phyloP scores from a whole-genome alignment of 35 echinoderm and acorn worm species.

The Heliocidaris tuberculata region DNA sequence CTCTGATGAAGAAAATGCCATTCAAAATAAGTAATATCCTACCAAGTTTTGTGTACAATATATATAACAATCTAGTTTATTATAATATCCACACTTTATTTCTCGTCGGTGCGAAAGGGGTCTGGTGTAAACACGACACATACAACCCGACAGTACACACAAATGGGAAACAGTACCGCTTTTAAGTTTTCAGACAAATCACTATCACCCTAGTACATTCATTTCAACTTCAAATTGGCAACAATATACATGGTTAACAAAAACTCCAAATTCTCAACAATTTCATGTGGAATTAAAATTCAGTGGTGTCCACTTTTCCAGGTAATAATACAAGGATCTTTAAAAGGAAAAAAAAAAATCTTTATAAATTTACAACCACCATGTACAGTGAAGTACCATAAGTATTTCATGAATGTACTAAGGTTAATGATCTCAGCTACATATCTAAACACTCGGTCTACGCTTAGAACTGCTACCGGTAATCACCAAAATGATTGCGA shows the following conservation, averaged over 20 bases:
- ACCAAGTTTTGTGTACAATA: slow-evolving; percentile 26
- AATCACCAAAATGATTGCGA: neutral
- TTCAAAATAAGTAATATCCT: slow-evolving; percentile 28
- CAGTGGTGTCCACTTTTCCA: neutral
- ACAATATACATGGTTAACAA: neutral
- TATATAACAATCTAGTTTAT: slow-evolving; percentile 27
- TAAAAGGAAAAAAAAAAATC: neutral
- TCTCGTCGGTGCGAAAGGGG: neutral
- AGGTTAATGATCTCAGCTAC: neutral
- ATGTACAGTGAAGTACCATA: neutral
- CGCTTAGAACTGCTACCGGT: neutral
- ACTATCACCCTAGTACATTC: slow-evolving; percentile 10
- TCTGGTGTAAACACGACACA: neutral
- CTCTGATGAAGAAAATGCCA: neutral
- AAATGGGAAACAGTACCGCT: neutral
- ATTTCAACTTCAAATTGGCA: slow-evolving; percentile 11
- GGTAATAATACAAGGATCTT: neutral
- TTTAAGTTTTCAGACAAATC: neutral
- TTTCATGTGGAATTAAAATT: neutral
- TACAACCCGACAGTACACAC: slow-evolving; percentile 14
- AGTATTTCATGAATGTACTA: neutral
- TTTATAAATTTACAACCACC: neutral
- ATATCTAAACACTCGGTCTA: neutral
- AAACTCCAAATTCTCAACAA: neutral
- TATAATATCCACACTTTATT: neutral